A percentile compares a stretch with the other conserved stretches of the same genome.
These are phyloP conservation scores for Miichthys miiuy DNA, from an alignment of 2,797 vertebrate genomes.

Conservation along the genomic window DNA sequence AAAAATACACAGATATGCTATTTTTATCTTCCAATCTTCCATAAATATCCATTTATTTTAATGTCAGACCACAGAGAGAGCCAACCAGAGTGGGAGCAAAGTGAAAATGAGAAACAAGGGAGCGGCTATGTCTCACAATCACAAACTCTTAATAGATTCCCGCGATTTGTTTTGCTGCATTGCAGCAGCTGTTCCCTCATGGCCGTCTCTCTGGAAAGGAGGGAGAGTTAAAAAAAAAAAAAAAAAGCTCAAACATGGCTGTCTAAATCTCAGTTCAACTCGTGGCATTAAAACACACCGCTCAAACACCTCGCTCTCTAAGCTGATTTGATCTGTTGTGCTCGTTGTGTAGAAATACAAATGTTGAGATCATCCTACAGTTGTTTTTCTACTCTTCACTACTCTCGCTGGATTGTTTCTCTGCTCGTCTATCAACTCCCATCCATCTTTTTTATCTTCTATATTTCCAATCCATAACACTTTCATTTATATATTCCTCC, in stretches of 20 bases:
- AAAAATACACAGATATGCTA: neutral
- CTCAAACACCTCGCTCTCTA: neutral
- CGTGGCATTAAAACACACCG: conserved; percentile 26
- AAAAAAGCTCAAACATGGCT: conserved; percentile 5
- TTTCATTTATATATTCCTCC: conserved; percentile 9
- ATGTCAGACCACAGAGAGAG: conserved; percentile 17
- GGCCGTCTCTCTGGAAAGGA: conserved; percentile 62
- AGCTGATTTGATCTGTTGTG: conserved; percentile 21
- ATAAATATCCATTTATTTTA: conserved; percentile 2
- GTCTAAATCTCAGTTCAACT: conserved; percentile 39
- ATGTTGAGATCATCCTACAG: neutral
- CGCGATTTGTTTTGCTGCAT: conserved; percentile 86
- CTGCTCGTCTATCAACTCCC: conserved; percentile 6
- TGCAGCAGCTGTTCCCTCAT: conserved; percentile 82
- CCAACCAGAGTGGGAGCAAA: neutral
- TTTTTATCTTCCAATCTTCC: conserved; percentile 14
- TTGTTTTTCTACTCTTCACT: neutral
- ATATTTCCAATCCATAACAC: conserved; percentile 16
- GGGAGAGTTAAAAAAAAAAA: conserved; percentile 45
- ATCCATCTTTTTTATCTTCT: conserved; percentile 1
- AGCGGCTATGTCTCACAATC: conserved; percentile 52
- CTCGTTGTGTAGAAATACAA: conserved; percentile 19
- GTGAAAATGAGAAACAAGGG: conserved; percentile 41
- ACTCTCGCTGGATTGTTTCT: neutral
- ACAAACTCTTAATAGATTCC: conserved; percentile 72